A percentile compares a stretch with the other conserved stretches of the same genome.
phyloP scores from a whole-genome alignment of 2,113 vertebrate genomes.

The Silurus asotus region DNA sequence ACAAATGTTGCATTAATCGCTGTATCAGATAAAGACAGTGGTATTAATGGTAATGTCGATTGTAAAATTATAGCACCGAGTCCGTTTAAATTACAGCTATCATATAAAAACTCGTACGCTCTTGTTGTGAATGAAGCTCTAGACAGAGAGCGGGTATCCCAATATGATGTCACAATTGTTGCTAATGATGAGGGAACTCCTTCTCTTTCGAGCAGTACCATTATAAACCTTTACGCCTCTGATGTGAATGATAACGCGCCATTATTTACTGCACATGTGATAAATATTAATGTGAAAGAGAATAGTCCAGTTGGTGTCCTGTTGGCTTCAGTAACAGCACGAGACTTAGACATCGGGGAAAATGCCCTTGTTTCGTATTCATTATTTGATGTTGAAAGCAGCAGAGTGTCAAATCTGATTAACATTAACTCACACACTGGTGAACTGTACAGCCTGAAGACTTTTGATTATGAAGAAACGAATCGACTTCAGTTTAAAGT shows the following conservation, averaged over 20 bases:
- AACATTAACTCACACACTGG: conserved; percentile 65
- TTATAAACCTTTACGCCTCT: conserved; percentile 66
- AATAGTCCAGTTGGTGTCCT: conserved; percentile 67
- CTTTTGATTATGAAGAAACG: conserved; percentile 60
- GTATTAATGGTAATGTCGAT: conserved; percentile 71
- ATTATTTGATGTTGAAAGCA: conserved; percentile 59
- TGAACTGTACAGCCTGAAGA: conserved; percentile 54
- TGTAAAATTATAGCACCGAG: conserved; percentile 66
- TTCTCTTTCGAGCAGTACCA: conserved; percentile 63
- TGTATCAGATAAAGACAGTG: conserved; percentile 73
- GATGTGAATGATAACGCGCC: conserved; percentile 82
- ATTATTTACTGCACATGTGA: conserved; percentile 61
- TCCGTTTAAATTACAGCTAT: conserved; percentile 75
- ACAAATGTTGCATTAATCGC: conserved; percentile 77
- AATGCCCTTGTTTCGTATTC: conserved; percentile 73
- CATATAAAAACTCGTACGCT: conserved; percentile 76
- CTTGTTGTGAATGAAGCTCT: conserved; percentile 70
- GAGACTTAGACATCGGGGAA: conserved; percentile 53
- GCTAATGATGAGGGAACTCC: conserved; percentile 74
- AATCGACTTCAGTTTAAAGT: conserved; percentile 64
- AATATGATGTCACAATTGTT: conserved; percentile 73
- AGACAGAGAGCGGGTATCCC: conserved; percentile 72
- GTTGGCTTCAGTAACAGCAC: conserved; percentile 23
- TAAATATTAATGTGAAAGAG: conserved; percentile 73
- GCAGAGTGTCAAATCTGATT: conserved; percentile 69